Percentiles rank a stretch among this genome's conserved stretches.
Evolutionary conservation across 1,140 invertebrate genomes (phyloP).

Genomic region (Bombus ignitus): DNA sequence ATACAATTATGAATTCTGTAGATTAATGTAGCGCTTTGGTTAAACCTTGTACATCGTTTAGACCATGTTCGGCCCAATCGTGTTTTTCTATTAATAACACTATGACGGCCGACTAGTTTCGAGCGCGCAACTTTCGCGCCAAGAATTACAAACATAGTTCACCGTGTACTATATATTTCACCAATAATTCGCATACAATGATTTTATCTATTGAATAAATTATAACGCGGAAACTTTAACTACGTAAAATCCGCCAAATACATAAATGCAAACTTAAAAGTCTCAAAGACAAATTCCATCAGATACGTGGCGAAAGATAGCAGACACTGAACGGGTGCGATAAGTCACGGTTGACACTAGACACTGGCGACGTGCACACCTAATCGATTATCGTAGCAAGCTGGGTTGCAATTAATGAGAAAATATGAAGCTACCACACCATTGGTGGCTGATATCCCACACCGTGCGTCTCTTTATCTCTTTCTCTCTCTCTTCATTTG

Average conservation of each 20-base stretch:
- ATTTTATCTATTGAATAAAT: background rate
- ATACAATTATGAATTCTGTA: background rate
- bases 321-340: background rate
- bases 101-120: background rate
- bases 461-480: background rate
- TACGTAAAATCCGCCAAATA: too few relatives aligned
- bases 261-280: background rate
- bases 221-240: background rate
- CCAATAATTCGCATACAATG: background rate
- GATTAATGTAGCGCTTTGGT: background rate
- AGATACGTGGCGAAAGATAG: background rate
- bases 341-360: background rate
- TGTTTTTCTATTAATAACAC: background rate
- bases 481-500: constrained; percentile 30
- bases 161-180: background rate
- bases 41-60: too few relatives aligned
- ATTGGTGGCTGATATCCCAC: background rate
- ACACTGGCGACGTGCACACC: background rate
- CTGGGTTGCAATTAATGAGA: constrained; percentile 29
- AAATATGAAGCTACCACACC: constrained; percentile 17
- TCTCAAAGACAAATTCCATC: background rate
- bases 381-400: constrained; percentile 20
- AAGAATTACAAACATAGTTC: background rate
- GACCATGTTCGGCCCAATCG: too few relatives aligned
- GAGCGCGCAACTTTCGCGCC: background rate